Evolutionary conservation across 2,797 vertebrate genomes (phyloP).

Genomic region (Epinephelus awoara): DNA sequence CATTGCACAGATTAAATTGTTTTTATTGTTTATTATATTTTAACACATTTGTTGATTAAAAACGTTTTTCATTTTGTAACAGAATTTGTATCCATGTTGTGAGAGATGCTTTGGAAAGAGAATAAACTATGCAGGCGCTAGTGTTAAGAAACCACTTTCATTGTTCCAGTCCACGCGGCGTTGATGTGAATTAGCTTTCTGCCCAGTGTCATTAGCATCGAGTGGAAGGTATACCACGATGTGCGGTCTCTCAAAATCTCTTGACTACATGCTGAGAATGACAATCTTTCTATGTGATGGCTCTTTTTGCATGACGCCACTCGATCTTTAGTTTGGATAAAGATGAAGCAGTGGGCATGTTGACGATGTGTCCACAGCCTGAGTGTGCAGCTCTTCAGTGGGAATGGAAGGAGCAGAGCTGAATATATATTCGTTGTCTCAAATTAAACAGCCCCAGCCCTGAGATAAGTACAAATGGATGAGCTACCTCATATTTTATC

Average conservation of each 20-base stretch:
- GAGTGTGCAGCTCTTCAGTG: slow-evolving; percentile 56
- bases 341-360: slow-evolving; percentile 23
- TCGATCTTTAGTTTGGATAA: slow-evolving; percentile 25
- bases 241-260: slow-evolving; percentile 32
- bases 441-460: slow-evolving; percentile 21
- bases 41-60: slow-evolving; percentile 70
- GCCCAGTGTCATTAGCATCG: slow-evolving; percentile 28
- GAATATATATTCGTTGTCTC: slow-evolving; percentile 30
- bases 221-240: slow-evolving; percentile 23
- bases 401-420: slow-evolving; percentile 29
- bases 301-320: slow-evolving; percentile 52
- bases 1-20: slow-evolving; percentile 76
- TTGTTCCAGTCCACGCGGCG: slow-evolving; percentile 42
- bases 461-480: slow-evolving; percentile 64
- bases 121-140: slow-evolving; percentile 84
- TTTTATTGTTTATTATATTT: slow-evolving; percentile 81
- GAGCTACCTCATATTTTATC: slow-evolving; percentile 81
- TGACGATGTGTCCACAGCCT: slow-evolving; percentile 24
- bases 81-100: slow-evolving; percentile 72
- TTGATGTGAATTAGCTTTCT: slow-evolving; percentile 38
- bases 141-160: slow-evolving; percentile 56
- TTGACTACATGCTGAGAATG: slow-evolving; percentile 48
- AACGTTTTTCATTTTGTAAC: slow-evolving; percentile 73
- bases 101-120: slow-evolving; percentile 72
- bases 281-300: slow-evolving; percentile 61